Evolutionary conservation across 2,888 invertebrate genomes (phyloP), one percentile per base, ranked within the genome.

Genomic region (Bimastos eiseni): DNA sequence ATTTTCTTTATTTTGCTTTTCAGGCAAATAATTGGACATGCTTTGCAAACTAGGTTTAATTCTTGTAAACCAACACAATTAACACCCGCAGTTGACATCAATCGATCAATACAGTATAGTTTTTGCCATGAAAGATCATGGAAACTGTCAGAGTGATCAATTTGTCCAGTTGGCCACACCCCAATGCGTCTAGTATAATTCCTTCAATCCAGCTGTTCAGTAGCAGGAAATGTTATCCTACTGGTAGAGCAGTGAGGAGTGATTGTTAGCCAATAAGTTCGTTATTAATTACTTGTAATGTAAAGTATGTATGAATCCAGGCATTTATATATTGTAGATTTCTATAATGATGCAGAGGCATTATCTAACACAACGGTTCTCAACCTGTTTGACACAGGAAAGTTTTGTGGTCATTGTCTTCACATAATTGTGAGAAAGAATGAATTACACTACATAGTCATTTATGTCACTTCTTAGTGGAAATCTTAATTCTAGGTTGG

Each of bases 401-500:
- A n/a, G n/a, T n/a, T n/a, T n/a, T n/a, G 21, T 5, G 49, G 21
- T 49, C 2, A 1, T 6, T 49, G 49, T 24, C 21, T 49, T 49
- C 21, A 49, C 49, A 49, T 6, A 49, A 24, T 24, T 49, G 49
- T 49, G 49, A 24, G 24, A 49, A 17, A 24, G 24, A 49, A 6
- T 24, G 24, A 8, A 11, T 49, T 21, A 4, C 70, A 70, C 70
- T 70, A 0, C 30, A n/a, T 70, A 2, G 13, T n/a, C n/a, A n/a
- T 70, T 30, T 70, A 70, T 30, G 6, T 70, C 70, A n/a, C 6
- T 70, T 70, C 30, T 70, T 70, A 70, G 70, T 70, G 0, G 30
- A 70, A 70, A 8, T n/a, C 0, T 70, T 70, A 70, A n/a, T 70
- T 70, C n/a, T 91, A 95, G 94, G 94, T 94, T 37, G 97, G 97